A percentile compares a stretch with the other conserved stretches of the same genome.
phyloP scores from a whole-genome alignment of 2,113 vertebrate species.

The Sinocyclocheilus anophthalmus region DNA sequence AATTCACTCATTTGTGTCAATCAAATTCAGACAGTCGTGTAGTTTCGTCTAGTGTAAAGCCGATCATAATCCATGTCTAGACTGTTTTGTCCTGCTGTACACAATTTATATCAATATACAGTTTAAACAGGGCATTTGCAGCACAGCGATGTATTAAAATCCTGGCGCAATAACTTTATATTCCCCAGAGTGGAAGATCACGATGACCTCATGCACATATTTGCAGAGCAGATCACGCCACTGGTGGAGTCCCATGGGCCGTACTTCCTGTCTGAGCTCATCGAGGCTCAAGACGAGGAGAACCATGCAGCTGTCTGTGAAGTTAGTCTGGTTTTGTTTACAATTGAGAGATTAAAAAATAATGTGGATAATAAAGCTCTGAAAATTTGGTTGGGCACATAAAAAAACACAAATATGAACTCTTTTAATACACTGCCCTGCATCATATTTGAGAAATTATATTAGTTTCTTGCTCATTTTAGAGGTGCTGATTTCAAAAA shows the following conservation, averaged over 20 bases:
- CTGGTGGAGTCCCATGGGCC: slow-evolving; percentile 68
- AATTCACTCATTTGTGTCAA: not conserved
- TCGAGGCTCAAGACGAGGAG: slow-evolving; percentile 77
- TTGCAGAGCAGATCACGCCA: slow-evolving; percentile 68
- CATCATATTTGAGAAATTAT: not conserved
- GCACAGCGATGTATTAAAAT: not conserved
- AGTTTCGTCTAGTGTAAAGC: not conserved
- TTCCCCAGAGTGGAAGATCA: slow-evolving; percentile 85
- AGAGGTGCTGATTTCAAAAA: not conserved
- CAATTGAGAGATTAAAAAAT: not conserved
- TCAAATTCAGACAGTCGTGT: not conserved
- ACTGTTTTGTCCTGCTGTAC: not conserved
- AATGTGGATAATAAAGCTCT: not conserved
- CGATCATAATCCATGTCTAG: slow-evolving; percentile 15
- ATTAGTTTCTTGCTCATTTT: not conserved
- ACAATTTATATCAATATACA: not conserved
- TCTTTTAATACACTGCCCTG: not conserved
- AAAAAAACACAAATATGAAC: not conserved
- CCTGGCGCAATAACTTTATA: slow-evolving; percentile 19
- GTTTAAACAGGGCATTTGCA: not conserved
- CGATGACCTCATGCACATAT: slow-evolving; percentile 80
- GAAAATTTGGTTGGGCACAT: not conserved
- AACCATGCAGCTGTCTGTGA: slow-evolving; percentile 82
- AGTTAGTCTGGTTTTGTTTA: slow-evolving; percentile 71
- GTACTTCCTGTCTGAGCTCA: slow-evolving; percentile 78